Evolutionary conservation across 35 echinoderm and acorn worm genomes (phyloP).

Genomic region (Patiria miniata): DNA sequence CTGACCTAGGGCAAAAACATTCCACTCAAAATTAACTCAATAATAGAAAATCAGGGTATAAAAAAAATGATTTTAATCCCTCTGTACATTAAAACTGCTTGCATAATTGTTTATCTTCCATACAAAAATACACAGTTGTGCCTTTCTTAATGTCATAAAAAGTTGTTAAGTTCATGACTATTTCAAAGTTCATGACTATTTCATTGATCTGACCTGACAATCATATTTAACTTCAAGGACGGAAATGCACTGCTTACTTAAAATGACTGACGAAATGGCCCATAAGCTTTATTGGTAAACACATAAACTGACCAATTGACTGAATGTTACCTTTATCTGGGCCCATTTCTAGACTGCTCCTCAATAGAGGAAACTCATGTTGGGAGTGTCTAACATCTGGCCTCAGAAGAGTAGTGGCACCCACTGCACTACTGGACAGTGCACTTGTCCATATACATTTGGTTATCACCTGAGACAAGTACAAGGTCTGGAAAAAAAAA

Average conservation of each 20-base stretch:
- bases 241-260: neutral
- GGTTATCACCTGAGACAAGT: slow-evolving; percentile 74
- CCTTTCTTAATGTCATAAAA: neutral
- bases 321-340: slow-evolving; percentile 40
- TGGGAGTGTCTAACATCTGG: slow-evolving; percentile 22
- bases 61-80: neutral
- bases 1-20: neutral
- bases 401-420: slow-evolving; percentile 38
- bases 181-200: neutral
- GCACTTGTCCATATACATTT: slow-evolving; percentile 83
- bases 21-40: neutral
- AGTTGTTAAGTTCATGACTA: neutral
- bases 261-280: neutral
- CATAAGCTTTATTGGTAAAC: neutral
- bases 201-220: neutral
- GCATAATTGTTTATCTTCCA: no score
- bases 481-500: slow-evolving; percentile 56
- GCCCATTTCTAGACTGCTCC: slow-evolving; percentile 53
- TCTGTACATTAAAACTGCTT: no score
- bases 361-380: slow-evolving; percentile 60
- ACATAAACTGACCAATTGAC: neutral
- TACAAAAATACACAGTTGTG: no score
- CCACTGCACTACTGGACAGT: slow-evolving; percentile 62
- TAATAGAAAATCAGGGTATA: neutral
- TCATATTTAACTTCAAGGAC: neutral